Percentiles rank a stretch among this genome's conserved stretches.
Evolutionary conservation across 2,888 invertebrate genomes (phyloP).

Genomic region (Isotomurus palustris): DNA sequence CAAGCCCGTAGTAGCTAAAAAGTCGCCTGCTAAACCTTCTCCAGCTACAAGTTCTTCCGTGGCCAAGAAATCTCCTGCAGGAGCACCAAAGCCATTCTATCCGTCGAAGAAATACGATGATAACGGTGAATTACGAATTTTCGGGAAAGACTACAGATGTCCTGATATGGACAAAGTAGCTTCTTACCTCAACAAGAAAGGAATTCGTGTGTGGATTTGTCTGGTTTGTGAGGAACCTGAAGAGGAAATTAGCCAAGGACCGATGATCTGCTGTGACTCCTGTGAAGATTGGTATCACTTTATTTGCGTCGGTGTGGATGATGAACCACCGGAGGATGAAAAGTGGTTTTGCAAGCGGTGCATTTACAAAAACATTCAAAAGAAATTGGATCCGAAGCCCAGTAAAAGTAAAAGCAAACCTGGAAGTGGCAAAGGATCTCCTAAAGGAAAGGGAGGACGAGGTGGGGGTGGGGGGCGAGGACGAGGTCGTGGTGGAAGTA

Average conservation of each 20-base stretch:
- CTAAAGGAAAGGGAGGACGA: not conserved
- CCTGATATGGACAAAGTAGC: conserved; percentile 25
- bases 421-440: not conserved
- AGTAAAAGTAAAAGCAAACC: not conserved
- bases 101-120: not conserved
- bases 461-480: not conserved
- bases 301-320: conserved; percentile 27
- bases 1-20: not conserved
- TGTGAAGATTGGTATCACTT: conserved; percentile 40
- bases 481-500: not conserved
- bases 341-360: conserved; percentile 36
- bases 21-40: too few species aligned
- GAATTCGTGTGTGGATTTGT: conserved; percentile 32
- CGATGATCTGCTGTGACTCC: conserved; percentile 34
- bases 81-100: not conserved
- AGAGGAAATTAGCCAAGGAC: conserved; percentile 23
- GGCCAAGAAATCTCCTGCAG: not conserved
- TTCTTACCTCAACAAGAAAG: conserved; percentile 21
- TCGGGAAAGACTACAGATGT: conserved; percentile 25
- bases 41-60: too few species aligned
- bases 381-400: not conserved
- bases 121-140: not conserved
- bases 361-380: conserved; percentile 16
- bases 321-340: conserved; percentile 26
- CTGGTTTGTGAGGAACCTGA: conserved; percentile 33